Conservation (phyloP, 2,888 invertebrate genomes). For the Folsomia candida region DNA sequence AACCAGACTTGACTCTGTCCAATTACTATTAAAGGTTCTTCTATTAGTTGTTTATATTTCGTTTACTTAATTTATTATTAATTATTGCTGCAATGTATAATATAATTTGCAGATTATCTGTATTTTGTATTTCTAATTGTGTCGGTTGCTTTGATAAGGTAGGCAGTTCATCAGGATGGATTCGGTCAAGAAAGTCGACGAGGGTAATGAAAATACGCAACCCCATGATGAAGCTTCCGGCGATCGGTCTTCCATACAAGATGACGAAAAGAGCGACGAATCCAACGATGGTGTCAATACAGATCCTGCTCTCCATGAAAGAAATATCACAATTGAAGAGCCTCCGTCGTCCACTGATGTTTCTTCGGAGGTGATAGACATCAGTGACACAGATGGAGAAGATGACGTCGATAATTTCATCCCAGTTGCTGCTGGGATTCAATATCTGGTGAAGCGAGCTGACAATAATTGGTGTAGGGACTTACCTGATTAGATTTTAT, state of each 20-base stretch:
- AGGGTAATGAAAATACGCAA: slow-evolving; percentile 16
- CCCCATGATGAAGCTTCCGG: slow-evolving; percentile 3
- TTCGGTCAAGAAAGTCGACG: slow-evolving; percentile 11
- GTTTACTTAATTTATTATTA: too few species aligned
- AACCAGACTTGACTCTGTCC: too few species aligned
- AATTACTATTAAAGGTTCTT: too few species aligned
- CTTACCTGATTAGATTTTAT: not conserved
- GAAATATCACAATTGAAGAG: not conserved
- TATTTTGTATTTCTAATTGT: too few species aligned
- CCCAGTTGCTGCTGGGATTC: slow-evolving; percentile 76
- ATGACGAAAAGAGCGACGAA: slow-evolving; percentile 12
- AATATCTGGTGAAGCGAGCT: slow-evolving; percentile 78
- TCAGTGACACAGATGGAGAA: not conserved
- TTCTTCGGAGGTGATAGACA: too few species aligned
- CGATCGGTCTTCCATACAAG: not conserved
- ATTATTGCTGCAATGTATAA: too few species aligned
- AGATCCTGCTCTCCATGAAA: not conserved
- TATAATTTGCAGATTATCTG: too few species aligned
- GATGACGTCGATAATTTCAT: not conserved
- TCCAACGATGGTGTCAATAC: slow-evolving; percentile 21
- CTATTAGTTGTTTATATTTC: too few species aligned
- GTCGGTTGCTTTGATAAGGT: too few species aligned
- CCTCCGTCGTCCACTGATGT: not conserved
- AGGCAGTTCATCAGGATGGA: too few species aligned
- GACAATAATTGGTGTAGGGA: slow-evolving; percentile 78